These are phyloP conservation scores for Cryptus armator DNA, from an alignment of 2,888 invertebrate genomes.

Conservation along the genomic window DNA sequence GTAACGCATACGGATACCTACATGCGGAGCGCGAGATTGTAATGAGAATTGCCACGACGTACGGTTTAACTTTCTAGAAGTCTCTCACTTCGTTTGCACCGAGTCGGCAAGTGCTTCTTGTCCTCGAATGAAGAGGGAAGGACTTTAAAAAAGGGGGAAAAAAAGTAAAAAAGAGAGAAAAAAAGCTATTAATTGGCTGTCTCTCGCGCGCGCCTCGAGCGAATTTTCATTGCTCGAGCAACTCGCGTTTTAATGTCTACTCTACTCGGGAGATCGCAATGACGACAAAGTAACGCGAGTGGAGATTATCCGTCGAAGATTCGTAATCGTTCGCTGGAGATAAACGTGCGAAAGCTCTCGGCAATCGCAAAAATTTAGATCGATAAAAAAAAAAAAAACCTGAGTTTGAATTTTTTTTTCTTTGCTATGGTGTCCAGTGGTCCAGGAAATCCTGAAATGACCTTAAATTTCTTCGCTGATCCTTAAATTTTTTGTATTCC, in stretches of 20 bases:
- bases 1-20: not conserved
- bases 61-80: constrained; percentile 61
- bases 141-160: not conserved
- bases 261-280: not conserved
- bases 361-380: too few relatives aligned
- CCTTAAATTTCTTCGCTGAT: too few relatives aligned
- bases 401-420: too few relatives aligned
- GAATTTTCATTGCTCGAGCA: constrained; percentile 31
- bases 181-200: constrained; percentile 40
- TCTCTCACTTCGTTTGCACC: constrained; percentile 38
- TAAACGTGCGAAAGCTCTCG: too few relatives aligned
- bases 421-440: too few relatives aligned
- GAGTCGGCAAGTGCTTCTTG: constrained; percentile 29
- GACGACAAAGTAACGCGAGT: constrained; percentile 40
- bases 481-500: too few relatives aligned
- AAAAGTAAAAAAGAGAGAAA: not conserved
- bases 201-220: constrained; percentile 12
- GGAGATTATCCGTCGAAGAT: constrained; percentile 1
- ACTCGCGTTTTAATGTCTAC: constrained; percentile 16
- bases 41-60: constrained; percentile 52
- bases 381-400: too few relatives aligned
- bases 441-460: too few relatives aligned
- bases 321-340: not conserved
- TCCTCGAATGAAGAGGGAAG: constrained; percentile 11
- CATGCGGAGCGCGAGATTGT: constrained; percentile 4